Percentiles rank a stretch among this genome's conserved stretches.
These are phyloP conservation scores for Exaiptasia diaphana DNA, from an alignment of 64 coral and sea anemone genomes.

Conservation along the genomic window DNA sequence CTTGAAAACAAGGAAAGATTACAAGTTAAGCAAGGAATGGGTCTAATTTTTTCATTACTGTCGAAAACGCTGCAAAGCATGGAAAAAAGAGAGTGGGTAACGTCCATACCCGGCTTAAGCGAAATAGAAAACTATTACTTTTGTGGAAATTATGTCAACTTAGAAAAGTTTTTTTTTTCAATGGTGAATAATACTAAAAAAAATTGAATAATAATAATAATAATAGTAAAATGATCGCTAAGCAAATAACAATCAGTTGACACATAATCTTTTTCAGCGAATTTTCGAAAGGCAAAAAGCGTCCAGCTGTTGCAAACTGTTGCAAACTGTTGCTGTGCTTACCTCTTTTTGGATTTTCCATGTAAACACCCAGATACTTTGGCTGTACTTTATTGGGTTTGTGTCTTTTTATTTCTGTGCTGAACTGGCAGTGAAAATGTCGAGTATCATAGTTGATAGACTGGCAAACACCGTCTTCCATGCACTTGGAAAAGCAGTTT, in stretches of 20 bases:
- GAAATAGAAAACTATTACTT: no score
- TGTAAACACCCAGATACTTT: constrained; percentile 1
- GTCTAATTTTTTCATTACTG: no score
- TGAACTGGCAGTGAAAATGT: neutral
- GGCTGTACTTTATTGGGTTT: neutral
- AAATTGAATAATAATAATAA: neutral
- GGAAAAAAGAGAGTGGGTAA: no score
- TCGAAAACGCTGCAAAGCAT: no score
- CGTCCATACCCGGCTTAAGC: no score
- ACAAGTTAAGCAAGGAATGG: no score
- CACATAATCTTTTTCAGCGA: neutral
- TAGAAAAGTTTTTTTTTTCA: neutral
- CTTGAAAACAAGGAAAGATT: no score
- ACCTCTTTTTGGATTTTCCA: constrained; percentile 56
- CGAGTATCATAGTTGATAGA: constrained; percentile 30
- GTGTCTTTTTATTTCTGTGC: neutral
- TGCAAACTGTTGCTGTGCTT: neutral
- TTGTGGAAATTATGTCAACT: no score
- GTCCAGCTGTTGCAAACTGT: neutral
- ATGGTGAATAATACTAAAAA: neutral
- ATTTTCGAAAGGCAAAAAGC: no score
- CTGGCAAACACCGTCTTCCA: neutral
- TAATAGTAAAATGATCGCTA: neutral
- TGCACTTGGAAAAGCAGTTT: constrained; percentile 24
- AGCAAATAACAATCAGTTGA: neutral